Base-by-base conservation (phyloP, 2,113 vertebrate species). In the Casuarius casuarius region DNA sequence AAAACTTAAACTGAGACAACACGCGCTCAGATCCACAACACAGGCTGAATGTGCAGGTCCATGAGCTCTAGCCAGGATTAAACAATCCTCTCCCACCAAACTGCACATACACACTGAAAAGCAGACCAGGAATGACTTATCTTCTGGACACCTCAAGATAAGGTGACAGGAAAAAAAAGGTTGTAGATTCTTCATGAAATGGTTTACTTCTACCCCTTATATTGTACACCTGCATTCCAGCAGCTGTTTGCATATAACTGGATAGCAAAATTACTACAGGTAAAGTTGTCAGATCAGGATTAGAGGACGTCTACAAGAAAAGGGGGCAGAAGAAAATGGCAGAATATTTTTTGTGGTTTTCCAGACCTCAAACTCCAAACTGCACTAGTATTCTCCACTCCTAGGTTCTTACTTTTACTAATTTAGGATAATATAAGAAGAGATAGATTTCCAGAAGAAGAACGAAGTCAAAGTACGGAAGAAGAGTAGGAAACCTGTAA, bases 201-300 rank as follows among this genome's bases (percentile, higher is more conserved):
- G 22, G 46, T 72, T 95, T 91, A 33, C n/a, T 73, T 89, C 94
- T 91, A 56, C 33, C 1, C 3, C 68, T 91, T 66, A 21, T 87
- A 75, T 35, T 0, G 1, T 46, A 75, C 46, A 65, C 78, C 67
- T 77, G 78, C 56, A 49, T 44, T 95, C n/a, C 56, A 5, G 16
- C 73, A 93, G 94, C 87, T 92, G 80, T 68, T 89, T 71, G 46
- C 84, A 80, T 56, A 92, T 84, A 95, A 84, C 75, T 92, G 70
- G 52, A 40, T 1, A 58, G 67, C 26, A 74, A 88, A 96, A 94
- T 62, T 67, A 73, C 38, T 44, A 7, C 8, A 76, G 15, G 52
- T 61, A 76, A 88, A 81, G 75, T 66, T 76, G 75, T 73, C 89
- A 94, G 19, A 81, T 16, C 56, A 67, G 49, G 20, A 42, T 29